Evolutionary conservation across 2,888 invertebrate species (phyloP).

Genomic region (Neuroscelio doddi): DNA sequence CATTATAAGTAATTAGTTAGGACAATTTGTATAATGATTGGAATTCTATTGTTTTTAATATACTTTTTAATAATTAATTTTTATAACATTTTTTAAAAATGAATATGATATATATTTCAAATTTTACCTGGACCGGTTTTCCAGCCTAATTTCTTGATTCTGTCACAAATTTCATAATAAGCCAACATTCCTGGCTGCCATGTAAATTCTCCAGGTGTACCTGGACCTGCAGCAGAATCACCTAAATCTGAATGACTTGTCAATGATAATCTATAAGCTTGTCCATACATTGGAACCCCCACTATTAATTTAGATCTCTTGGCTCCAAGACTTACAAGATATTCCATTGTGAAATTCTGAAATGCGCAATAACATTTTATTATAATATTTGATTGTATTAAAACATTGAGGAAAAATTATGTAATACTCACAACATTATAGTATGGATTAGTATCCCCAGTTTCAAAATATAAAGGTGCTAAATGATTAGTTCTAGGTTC

Average conservation of each 20-base stretch:
- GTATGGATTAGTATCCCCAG: conserved; percentile 81
- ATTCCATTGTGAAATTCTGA: conserved; percentile 86
- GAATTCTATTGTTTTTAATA: too few relatives aligned
- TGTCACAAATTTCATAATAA: conserved; percentile 88
- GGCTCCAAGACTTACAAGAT: conserved; percentile 82
- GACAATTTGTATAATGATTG: too few relatives aligned
- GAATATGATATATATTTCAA: conserved; percentile 1
- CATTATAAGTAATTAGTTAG: too few relatives aligned
- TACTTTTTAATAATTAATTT: neutral
- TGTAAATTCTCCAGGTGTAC: conserved; percentile 86
- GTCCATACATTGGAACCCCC: conserved; percentile 91
- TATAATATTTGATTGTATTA: too few relatives aligned
- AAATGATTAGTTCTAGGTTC: conserved; percentile 86
- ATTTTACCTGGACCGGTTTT: conserved; percentile 54
- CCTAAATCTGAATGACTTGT: conserved; percentile 74
- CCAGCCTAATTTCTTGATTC: conserved; percentile 69
- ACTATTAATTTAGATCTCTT: conserved; percentile 84
- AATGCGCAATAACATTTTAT: neutral
- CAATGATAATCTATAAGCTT: conserved; percentile 82
- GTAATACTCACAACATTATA: conserved; percentile 82
- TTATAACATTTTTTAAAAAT: neutral
- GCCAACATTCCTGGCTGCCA: conserved; percentile 91
- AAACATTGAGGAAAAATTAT: too few relatives aligned
- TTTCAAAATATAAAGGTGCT: conserved; percentile 81
- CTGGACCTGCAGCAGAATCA: conserved; percentile 81